Evolutionary conservation across 2,797 vertebrate genomes (phyloP).

Genomic region (Halcyon smyrnensis): DNA sequence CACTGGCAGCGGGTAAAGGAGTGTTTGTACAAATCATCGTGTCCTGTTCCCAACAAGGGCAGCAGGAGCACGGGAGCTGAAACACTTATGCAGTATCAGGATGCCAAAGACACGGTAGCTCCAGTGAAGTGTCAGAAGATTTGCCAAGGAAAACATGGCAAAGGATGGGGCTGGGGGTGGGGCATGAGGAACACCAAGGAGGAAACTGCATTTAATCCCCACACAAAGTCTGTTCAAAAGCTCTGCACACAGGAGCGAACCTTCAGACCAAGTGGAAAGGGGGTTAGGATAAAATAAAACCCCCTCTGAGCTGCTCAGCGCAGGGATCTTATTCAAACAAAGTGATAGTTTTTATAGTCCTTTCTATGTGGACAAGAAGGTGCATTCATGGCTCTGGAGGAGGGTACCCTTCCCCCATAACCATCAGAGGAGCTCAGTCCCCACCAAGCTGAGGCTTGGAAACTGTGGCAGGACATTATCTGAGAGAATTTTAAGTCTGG

Average conservation of each 20-base stretch:
- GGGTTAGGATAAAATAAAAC: slow-evolving; percentile 45
- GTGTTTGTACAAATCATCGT: background rate
- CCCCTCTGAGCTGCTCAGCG: slow-evolving; percentile 18
- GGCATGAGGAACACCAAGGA: background rate
- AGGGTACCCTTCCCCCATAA: background rate
- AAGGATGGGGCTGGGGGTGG: background rate
- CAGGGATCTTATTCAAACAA: slow-evolving; percentile 32
- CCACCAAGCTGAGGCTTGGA: background rate
- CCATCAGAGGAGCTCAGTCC: background rate
- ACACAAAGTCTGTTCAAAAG: slow-evolving; percentile 29
- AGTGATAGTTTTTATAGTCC: background rate
- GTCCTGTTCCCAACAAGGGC: slow-evolving; percentile 12
- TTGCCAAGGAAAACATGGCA: slow-evolving; percentile 72
- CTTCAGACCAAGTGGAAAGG: slow-evolving; percentile 5
- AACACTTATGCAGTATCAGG: background rate
- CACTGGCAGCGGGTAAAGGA: background rate
- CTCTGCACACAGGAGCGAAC: background rate
- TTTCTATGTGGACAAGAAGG: slow-evolving; percentile 37
- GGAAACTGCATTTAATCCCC: slow-evolving; percentile 37
- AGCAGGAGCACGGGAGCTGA: slow-evolving; percentile 16
- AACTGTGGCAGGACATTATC: background rate
- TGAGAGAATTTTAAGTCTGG: slow-evolving; percentile 5
- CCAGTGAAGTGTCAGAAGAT: slow-evolving; percentile 21
- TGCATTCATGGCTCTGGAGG: slow-evolving; percentile 39
- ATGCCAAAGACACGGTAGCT: slow-evolving; percentile 40